Conservation (phyloP, 1,140 invertebrate species). For the Piezodorus guildinii region DNA sequence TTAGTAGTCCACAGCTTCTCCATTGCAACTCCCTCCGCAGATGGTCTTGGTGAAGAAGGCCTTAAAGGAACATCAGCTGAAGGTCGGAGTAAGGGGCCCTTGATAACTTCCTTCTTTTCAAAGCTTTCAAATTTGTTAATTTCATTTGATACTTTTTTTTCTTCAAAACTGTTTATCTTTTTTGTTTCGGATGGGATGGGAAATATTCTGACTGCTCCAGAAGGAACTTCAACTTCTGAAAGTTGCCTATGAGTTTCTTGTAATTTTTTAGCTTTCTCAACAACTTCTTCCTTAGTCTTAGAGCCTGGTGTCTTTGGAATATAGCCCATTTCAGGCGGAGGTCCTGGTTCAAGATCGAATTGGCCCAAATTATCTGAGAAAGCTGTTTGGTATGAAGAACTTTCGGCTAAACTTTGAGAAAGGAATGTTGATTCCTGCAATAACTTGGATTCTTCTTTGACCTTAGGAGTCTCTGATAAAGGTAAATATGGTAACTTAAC, state of each 20-base stretch:
- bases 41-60: slow-evolving; percentile 38
- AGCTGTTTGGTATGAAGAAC: slow-evolving; percentile 4
- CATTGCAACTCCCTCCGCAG: slow-evolving; percentile 46
- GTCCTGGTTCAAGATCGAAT: slow-evolving; percentile 51
- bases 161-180: slow-evolving; percentile 25
- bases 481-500: background rate
- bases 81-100: slow-evolving; percentile 17
- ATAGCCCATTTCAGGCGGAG: slow-evolving; percentile 58
- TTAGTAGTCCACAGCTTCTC: slow-evolving; percentile 43
- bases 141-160: slow-evolving; percentile 23
- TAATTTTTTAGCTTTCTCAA: slow-evolving; percentile 47
- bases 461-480: background rate
- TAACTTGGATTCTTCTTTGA: background rate
- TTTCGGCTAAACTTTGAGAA: background rate
- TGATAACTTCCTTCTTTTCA: slow-evolving; percentile 12
- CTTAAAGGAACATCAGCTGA: slow-evolving; percentile 21
- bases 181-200: slow-evolving; percentile 33
- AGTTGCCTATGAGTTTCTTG: slow-evolving; percentile 47
- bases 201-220: slow-evolving; percentile 49
- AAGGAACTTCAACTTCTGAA: slow-evolving; percentile 45
- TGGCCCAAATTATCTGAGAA: slow-evolving; percentile 30
- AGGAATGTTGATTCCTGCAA: background rate
- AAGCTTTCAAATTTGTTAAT: background rate
- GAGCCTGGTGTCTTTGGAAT: slow-evolving; percentile 40
- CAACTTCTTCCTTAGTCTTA: slow-evolving; percentile 40